phyloP scores from a whole-genome alignment of 2,797 vertebrate species.

The Naso thynnoides region DNA sequence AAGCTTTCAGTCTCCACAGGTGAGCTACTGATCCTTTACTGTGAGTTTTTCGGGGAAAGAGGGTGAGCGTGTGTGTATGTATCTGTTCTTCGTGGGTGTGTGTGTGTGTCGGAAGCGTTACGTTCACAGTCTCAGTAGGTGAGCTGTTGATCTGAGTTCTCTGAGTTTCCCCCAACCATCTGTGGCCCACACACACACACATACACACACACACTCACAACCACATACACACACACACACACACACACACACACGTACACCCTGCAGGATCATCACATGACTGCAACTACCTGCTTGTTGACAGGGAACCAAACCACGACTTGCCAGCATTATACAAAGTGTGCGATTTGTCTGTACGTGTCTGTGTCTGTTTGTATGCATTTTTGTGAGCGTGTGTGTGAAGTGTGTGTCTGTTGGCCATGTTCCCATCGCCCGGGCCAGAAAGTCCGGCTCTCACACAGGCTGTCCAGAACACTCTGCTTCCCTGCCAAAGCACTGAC shows the following conservation, averaged over 20 bases:
- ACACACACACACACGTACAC: conserved; percentile 28
- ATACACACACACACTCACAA: conserved; percentile 25
- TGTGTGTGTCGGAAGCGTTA: conserved; percentile 59
- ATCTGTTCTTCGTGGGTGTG: background rate
- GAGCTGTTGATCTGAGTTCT: conserved; percentile 76
- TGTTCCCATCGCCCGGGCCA: conserved; percentile 44
- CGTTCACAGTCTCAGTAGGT: conserved; percentile 75
- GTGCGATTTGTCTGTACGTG: conserved; percentile 22
- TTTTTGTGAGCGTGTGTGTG: conserved; percentile 11
- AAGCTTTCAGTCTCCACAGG: conserved; percentile 77
- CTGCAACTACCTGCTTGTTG: conserved; percentile 50
- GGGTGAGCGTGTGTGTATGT: conserved; percentile 3
- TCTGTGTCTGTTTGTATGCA: background rate
- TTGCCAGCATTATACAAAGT: conserved; percentile 48
- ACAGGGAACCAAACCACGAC: conserved; percentile 23
- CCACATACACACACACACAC: conserved; percentile 16
- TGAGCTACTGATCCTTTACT: conserved; percentile 59
- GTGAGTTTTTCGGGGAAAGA: conserved; percentile 15
- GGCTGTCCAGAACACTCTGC: conserved; percentile 52
- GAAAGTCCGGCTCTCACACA: conserved; percentile 48
- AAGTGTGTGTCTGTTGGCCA: conserved; percentile 40
- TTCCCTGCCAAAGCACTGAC: conserved; percentile 58
- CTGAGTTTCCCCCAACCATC: conserved; percentile 80
- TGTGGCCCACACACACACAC: conserved; percentile 61
- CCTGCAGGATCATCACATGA: conserved; percentile 53